These are phyloP conservation scores for Galendromus occidentalis DNA, from an alignment of 1,140 invertebrate genomes.

Conservation along the genomic window DNA sequence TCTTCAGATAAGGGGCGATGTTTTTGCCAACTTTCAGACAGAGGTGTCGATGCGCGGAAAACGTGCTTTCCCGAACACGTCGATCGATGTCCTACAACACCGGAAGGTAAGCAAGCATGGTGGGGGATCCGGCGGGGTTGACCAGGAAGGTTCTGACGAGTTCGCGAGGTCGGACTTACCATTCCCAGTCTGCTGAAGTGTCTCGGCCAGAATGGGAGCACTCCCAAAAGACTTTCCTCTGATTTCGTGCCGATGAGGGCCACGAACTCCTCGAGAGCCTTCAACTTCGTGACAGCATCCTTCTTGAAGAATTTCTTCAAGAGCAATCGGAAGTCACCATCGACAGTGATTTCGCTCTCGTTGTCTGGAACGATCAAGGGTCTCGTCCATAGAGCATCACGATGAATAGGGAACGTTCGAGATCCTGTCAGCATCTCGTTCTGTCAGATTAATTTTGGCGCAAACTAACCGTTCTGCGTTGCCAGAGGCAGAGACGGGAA, in stretches of 20 bases:
- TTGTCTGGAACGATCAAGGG: background rate
- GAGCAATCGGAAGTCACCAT: background rate
- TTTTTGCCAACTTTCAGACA: background rate
- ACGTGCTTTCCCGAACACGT: background rate
- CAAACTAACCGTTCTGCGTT: background rate
- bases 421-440: background rate
- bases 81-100: background rate
- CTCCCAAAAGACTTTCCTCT: background rate
- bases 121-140: no score
- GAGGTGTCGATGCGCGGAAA: background rate
- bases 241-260: background rate
- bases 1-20: background rate
- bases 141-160: background rate
- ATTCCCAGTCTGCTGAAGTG: background rate
- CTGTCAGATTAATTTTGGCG: background rate
- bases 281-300: background rate
- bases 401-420: no score
- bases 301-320: background rate
- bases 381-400: no score
- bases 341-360: background rate
- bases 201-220: constrained; percentile 3
- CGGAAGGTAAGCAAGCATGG: no score
- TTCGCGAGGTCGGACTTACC: background rate
- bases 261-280: background rate
- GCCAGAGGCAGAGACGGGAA: background rate